Conservation (phyloP, 2,113 vertebrate species). For the Smithornis capensis region DNA sequence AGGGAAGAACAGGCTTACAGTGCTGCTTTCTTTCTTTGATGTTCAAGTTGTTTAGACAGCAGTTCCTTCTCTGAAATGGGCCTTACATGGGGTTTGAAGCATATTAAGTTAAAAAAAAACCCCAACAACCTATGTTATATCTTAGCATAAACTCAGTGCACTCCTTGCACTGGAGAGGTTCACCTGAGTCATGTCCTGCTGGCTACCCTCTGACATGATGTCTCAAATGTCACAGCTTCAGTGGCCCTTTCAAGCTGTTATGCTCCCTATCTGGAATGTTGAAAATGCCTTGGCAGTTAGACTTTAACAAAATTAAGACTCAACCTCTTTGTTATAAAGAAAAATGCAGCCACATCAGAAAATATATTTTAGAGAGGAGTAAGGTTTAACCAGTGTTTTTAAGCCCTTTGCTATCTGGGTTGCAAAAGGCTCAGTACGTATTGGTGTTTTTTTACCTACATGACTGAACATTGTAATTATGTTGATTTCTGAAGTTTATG, state of each 20-base stretch:
- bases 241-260: not conserved
- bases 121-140: accelerated
- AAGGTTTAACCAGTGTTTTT: not conserved
- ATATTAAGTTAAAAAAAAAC: not conserved
- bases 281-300: not conserved
- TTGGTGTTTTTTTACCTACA: accelerated
- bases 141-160: not conserved
- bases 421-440: not conserved
- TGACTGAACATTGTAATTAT: not conserved
- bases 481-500: not conserved
- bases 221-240: not conserved
- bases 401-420: not conserved
- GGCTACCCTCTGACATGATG: not conserved
- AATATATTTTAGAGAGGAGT: not conserved
- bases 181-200: accelerated
- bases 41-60: not conserved
- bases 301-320: too few species aligned
- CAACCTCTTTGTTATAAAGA: too few species aligned
- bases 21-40: not conserved
- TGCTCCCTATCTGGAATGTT: not conserved
- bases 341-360: not conserved
- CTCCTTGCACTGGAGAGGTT: not conserved
- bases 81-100: not conserved
- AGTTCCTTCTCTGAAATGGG: not conserved
- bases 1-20: not conserved